Evolutionary conservation across 1,140 invertebrate species (phyloP), one percentile per base, ranked within the genome.

Genomic region (Venustaconcha ellipsiformis): DNA sequence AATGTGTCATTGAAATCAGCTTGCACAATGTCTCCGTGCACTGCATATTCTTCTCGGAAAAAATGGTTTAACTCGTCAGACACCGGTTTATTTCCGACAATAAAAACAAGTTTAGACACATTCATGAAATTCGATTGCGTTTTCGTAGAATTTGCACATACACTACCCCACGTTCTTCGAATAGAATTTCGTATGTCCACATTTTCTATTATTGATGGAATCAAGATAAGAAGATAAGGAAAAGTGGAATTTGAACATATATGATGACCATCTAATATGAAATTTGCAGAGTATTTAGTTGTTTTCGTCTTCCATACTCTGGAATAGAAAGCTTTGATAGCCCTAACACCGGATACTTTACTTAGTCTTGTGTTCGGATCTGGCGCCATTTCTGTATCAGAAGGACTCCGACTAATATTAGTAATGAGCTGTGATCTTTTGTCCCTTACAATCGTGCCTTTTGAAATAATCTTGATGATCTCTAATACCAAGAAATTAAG

Each of bases 1-100:
- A 67, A 73, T 17, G 72, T n/a, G 3, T 73, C 72, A 13, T 30
- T 26, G 37, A 73, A 73, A 57, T 73, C 57, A 6, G 72, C 72
- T n/a, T 73, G 37, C 13, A 73, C 15, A 37, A 73, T 67, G 56
- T 73, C 72, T 6, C 64, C 64, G 30, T 73, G 37, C 15, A 26
- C 14, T 17, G 6, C 57, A 57, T 57, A 48, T 67, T 73, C 72
- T 55, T 65, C 57, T 14, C 57, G 48, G 8, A 73, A 8, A 8
- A 30, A 11, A 17, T 13, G 0, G 48, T 73, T 57, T 14, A 57
- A 55, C 2, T 57, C 12, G 11, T 30, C 57, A 1, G 37, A 23
- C 1, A 15, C 23, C 14, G 55, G 23, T 58, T 26, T 67, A 48
- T 48, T 48, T 15, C 72, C 72, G 4, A 73, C 48, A 20, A 73